A percentile compares a stretch with the other conserved stretches of the same genome.
Evolutionary conservation across 53 echinoderm and acorn worm genomes (phyloP).

Genomic region (Holothuria scabra): DNA sequence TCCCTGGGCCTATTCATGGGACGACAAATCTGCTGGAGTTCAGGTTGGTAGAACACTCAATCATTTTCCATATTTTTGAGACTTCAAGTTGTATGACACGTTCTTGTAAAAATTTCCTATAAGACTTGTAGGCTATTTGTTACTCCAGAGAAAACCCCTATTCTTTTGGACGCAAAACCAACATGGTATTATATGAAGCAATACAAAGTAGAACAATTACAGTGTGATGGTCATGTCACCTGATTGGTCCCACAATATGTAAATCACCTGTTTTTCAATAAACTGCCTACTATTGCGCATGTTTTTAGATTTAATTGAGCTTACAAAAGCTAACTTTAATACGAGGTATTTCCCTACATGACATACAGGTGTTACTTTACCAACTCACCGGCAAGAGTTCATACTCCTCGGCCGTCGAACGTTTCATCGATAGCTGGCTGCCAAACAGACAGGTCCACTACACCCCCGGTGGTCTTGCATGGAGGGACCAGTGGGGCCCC

Average conservation of each 20-base stretch:
- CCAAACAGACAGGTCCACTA: conserved; percentile 55
- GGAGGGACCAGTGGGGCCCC: conserved; percentile 75
- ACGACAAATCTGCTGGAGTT: conserved; percentile 71
- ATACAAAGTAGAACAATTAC: background rate
- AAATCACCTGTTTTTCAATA: background rate
- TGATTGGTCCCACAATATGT: background rate
- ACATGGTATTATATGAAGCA: too few species aligned
- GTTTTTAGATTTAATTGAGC: background rate
- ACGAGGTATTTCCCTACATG: too few species aligned
- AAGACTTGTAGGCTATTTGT: too few species aligned
- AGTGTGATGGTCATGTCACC: background rate
- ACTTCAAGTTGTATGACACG: background rate
- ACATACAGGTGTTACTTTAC: conserved; percentile 63
- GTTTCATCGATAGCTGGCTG: conserved; percentile 69
- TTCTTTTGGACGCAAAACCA: too few species aligned
- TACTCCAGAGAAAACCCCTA: background rate
- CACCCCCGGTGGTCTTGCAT: conserved; percentile 75
- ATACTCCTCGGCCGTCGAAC: conserved; percentile 52
- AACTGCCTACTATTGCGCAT: background rate
- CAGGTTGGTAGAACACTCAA: conserved; percentile 41
- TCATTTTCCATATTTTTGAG: background rate
- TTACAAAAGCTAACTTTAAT: too few species aligned
- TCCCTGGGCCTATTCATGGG: conserved; percentile 79
- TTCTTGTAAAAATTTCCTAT: background rate
- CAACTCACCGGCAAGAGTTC: conserved; percentile 42